phyloP scores from a whole-genome alignment of 2,888 invertebrate species.

The Conus canariensis region DNA sequence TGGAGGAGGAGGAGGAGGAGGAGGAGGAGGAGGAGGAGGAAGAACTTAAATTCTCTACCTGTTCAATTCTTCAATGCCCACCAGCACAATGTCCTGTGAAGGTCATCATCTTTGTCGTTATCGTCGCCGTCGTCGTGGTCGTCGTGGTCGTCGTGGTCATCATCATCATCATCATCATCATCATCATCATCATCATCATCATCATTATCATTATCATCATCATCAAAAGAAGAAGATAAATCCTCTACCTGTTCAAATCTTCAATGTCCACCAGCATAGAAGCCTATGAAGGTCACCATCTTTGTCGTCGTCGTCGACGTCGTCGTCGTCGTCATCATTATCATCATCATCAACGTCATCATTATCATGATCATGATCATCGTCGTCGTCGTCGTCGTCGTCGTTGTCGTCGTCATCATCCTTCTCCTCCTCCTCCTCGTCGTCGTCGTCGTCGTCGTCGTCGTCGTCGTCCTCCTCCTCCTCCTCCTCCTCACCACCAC shows the following conservation, averaged over 20 bases:
- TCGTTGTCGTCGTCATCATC: neutral
- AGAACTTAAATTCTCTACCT: too few relatives aligned
- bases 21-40: too few relatives aligned
- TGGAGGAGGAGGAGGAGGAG: too few relatives aligned
- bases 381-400: neutral
- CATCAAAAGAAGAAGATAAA: too few relatives aligned
- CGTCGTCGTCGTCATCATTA: neutral
- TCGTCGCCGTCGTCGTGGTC: neutral
- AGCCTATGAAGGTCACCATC: constrained; percentile 84
- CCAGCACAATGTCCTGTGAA: neutral
- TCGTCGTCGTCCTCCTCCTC: neutral
- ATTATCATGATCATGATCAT: constrained; percentile 23
- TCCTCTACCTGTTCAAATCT: constrained; percentile 80
- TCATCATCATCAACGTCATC: constrained; percentile 8
- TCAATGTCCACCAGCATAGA: constrained; percentile 98
- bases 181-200: neutral
- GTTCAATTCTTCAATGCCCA: too few relatives aligned
- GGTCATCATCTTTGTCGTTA: neutral
- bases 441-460: neutral
- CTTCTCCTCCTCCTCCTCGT: neutral
- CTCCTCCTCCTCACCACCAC: neutral
- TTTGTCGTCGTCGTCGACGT: too few relatives aligned
- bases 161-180: neutral
- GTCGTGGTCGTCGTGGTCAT: neutral
- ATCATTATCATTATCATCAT: neutral